Base-by-base conservation (phyloP, 1,140 invertebrate genomes). In the Drosophila rufa region DNA sequence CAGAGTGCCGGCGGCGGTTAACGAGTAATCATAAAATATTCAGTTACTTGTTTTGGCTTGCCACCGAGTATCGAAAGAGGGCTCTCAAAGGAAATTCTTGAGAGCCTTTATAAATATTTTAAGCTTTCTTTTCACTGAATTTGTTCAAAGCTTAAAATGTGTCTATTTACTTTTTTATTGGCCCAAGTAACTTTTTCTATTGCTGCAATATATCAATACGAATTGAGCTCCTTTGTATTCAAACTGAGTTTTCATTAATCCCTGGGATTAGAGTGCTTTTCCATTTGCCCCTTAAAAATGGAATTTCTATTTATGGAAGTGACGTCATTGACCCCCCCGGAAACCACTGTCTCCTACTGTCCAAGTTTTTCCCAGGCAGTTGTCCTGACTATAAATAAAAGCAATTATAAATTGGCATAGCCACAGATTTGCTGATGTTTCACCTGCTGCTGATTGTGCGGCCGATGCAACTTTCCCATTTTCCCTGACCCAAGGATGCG, bases 361-460 rank as follows among this genome's bases (percentile, higher is more conserved):
- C 9, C 43, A 42, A 40, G 30, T 42, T 59, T 46, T 27, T 42
- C 15, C 17, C 47, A 22, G 36, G 53, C 19, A 22, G 33, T 77
- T 22, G 42, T 50, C 55, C 65, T 59, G 75, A 45, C 59, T 75
- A 70, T 64, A 81, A 77, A 81, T 81, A 82, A 82, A 82, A 77
- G 79, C 68, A 82, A 82, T 82, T 82, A 82, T 80, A 81, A 82
- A 77, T 82, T 70, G 60, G 55, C 46, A 60, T 45, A 25, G 48
- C 43, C 77, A 59, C 75, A 79, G 76, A 79, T 73, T 50, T 66
- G 45, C 47, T 46, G 69, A 57, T 56, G 69, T 50, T 59, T 50
- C 53, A 59, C 53, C 66, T 73, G 64, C 46, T 36, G 7, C 33
- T 17, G 62, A 57, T 22, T 45, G 12, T 22, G 42, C 36, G 14